These are phyloP conservation scores for Spea multiplicata DNA, from an alignment of 2,113 vertebrate species.

Conservation along the genomic window DNA sequence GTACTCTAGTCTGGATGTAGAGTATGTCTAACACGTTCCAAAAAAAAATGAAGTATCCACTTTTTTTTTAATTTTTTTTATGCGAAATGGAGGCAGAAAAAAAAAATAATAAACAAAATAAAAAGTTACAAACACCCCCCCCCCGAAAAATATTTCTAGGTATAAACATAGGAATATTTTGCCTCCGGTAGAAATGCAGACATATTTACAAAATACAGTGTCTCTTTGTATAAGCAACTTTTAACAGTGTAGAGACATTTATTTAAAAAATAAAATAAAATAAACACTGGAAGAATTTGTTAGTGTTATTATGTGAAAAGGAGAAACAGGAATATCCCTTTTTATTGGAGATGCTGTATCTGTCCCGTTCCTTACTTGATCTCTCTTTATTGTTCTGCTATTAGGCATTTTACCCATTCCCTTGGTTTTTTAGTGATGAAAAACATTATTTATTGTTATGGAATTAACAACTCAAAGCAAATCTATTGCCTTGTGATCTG, in stretches of 20 bases:
- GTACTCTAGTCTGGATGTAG: constrained; percentile 25
- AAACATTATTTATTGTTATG: constrained; percentile 77
- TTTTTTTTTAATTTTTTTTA: background rate
- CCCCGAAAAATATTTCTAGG: background rate
- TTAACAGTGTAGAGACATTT: constrained; percentile 53
- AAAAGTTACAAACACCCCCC: background rate
- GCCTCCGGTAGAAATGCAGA: constrained; percentile 24
- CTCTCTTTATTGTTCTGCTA: constrained; percentile 61
- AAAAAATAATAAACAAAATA: constrained; percentile 49
- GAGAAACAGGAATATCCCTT: constrained; percentile 76
- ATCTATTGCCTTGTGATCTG: constrained; percentile 54
- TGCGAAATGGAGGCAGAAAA: constrained; percentile 60
- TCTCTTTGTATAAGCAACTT: constrained; percentile 22
- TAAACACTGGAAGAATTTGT: constrained; percentile 97
- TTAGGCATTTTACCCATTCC: constrained; percentile 63
- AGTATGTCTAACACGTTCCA: background rate
- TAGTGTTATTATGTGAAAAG: constrained; percentile 91
- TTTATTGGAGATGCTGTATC: constrained; percentile 73
- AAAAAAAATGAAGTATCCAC: background rate
- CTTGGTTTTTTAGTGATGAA: constrained; percentile 64
- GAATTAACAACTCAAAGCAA: constrained; percentile 66
- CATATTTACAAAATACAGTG: constrained; percentile 13
- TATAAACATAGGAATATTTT: constrained; percentile 11
- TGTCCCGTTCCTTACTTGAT: constrained; percentile 68
- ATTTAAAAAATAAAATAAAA: constrained; percentile 56